phyloP scores from a whole-genome alignment of 2,113 vertebrate genomes.

The Elanus axillaris region DNA sequence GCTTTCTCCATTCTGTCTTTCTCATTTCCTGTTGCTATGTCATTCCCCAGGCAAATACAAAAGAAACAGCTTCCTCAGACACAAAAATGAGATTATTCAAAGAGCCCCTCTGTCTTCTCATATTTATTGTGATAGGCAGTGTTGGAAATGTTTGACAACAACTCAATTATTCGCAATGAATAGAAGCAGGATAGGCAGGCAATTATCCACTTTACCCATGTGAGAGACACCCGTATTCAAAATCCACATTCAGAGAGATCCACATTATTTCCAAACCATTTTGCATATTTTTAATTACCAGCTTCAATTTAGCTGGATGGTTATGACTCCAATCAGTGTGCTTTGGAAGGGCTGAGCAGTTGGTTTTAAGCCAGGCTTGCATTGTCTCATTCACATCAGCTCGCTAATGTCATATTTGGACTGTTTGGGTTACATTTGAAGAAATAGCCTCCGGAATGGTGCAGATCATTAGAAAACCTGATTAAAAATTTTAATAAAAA shows the following conservation, averaged over 20 bases:
- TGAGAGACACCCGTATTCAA: constrained; percentile 57
- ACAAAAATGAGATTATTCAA: constrained; percentile 48
- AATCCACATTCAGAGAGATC: constrained; percentile 34
- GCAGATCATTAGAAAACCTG: background rate
- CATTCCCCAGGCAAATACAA: constrained; percentile 38
- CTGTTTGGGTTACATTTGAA: background rate
- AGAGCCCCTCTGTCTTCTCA: constrained; percentile 20
- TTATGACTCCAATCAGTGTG: constrained; percentile 52
- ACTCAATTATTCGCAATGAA: constrained; percentile 57
- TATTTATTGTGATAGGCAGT: constrained; percentile 59
- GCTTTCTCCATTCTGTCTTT: background rate
- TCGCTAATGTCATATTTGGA: background rate
- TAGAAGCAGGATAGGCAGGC: constrained; percentile 52
- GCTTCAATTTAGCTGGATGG: constrained; percentile 28
- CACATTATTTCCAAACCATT: constrained; percentile 45
- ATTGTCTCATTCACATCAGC: constrained; percentile 1
- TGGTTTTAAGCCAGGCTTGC: constrained; percentile 10
- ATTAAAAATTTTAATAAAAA: background rate
- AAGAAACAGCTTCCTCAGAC: constrained; percentile 40
- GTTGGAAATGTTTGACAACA: constrained; percentile 66
- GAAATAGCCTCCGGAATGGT: background rate
- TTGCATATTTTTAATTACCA: constrained; percentile 69
- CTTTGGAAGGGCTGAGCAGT: constrained; percentile 48
- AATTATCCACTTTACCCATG: constrained; percentile 62
- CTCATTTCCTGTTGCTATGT: constrained; percentile 58